Percentiles rank a stretch among this genome's conserved stretches.
Evolutionary conservation across 2,888 invertebrate genomes (phyloP).

Genomic region (Meandrusa payeni): DNA sequence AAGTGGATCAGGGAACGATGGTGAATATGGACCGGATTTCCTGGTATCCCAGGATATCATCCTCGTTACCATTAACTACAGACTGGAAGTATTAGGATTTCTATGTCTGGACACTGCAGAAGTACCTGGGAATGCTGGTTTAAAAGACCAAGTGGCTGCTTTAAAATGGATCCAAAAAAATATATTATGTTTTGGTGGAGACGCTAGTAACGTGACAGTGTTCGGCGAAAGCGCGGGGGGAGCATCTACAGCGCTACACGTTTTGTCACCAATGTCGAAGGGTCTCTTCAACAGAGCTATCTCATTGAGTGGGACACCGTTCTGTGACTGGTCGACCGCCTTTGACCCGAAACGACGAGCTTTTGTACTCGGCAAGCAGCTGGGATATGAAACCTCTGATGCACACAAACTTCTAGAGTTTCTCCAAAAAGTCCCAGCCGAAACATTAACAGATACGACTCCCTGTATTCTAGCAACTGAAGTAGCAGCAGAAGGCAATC

Average conservation of each 20-base stretch:
- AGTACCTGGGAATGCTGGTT: constrained; percentile 6
- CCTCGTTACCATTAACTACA: constrained; percentile 6
- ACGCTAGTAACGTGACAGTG: constrained; percentile 3
- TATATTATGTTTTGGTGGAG: constrained; percentile 2
- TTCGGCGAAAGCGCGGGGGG: constrained; percentile 7
- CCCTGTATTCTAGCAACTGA: constrained; percentile 33
- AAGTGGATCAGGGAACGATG: background rate
- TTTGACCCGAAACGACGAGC: constrained; percentile 42
- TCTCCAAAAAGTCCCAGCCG: constrained; percentile 42
- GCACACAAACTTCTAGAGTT: constrained; percentile 43
- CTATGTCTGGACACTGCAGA: constrained; percentile 2
- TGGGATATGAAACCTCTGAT: constrained; percentile 45
- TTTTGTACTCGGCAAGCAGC: constrained; percentile 42
- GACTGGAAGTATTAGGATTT: constrained; percentile 5
- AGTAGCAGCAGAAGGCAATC: constrained; percentile 31
- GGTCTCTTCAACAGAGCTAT: constrained; percentile 5
- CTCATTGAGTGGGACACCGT: constrained; percentile 57
- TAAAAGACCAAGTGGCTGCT: constrained; percentile 5
- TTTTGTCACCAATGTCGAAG: constrained; percentile 9
- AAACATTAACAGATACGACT: constrained; percentile 32
- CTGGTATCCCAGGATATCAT: background rate
- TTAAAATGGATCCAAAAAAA: constrained; percentile 31
- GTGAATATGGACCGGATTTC: constrained; percentile 4
- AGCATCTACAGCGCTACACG: background rate
- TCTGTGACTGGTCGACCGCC: constrained; percentile 44